Evolutionary conservation across 2,113 vertebrate species (phyloP).

Genomic region (Myocastor coypus): DNA sequence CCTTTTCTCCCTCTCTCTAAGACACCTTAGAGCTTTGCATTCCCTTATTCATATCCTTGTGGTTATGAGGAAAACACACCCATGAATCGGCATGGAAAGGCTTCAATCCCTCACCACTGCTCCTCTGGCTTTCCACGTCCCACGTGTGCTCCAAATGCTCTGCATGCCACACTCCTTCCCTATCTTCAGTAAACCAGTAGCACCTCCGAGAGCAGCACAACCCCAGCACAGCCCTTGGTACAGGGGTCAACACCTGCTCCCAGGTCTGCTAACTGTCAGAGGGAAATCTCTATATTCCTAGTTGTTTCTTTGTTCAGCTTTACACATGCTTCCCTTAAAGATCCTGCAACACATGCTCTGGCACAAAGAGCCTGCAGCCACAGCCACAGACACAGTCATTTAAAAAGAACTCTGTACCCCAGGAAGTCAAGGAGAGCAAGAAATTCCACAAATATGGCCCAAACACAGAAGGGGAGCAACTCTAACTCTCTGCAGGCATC

Average conservation of each 20-base stretch:
- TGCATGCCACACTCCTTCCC: background rate
- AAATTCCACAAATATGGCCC: no score
- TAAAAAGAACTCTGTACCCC: no score
- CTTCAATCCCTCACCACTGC: no score
- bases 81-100: rapidly evolving
- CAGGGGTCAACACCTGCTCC: no score
- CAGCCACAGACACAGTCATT: no score
- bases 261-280: background rate
- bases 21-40: background rate
- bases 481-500: no score
- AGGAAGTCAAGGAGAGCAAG: no score
- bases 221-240: background rate
- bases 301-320: no score
- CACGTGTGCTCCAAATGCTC: rapidly evolving
- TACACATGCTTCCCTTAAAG: no score
- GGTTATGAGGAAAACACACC: background rate
- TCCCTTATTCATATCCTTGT: background rate
- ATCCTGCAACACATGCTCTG: no score
- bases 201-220: background rate
- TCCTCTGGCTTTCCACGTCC: rapidly evolving
- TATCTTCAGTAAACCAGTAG: background rate
- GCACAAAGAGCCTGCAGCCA: no score
- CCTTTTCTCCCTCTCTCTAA: background rate
- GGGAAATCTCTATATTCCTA: background rate
- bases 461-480: no score